Conservation (phyloP, 2,888 invertebrate species). For the Coremacera marginata region DNA sequence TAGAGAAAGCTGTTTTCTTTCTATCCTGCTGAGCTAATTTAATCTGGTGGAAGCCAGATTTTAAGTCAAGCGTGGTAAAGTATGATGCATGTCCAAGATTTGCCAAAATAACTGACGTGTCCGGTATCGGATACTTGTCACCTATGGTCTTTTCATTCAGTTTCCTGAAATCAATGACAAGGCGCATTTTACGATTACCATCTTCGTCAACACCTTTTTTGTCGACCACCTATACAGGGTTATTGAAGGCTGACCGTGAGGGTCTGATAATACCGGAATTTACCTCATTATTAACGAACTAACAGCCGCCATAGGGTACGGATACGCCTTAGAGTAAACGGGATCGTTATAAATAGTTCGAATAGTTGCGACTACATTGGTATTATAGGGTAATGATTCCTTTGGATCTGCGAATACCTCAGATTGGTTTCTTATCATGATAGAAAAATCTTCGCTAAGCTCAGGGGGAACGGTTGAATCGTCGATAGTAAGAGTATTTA, state of each 20-base stretch:
- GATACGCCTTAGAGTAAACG: constrained; percentile 24
- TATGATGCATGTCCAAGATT: not conserved
- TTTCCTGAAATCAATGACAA: not conserved
- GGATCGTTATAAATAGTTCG: constrained; percentile 32
- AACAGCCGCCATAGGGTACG: constrained; percentile 18
- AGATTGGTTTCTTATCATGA: constrained; percentile 9
- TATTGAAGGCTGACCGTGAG: not conserved
- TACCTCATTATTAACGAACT: no score
- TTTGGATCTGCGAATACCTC: not conserved
- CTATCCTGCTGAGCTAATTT: not conserved
- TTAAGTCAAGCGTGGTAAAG: constrained; percentile 7
- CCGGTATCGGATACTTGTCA: not conserved
- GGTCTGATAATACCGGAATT: no score
- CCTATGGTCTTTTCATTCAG: not conserved
- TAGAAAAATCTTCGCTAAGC: not conserved
- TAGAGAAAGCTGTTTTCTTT: no score
- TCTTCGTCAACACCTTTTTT: no score
- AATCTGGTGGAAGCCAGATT: constrained; percentile 36
- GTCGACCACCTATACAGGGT: no score
- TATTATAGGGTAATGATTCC: constrained; percentile 8
- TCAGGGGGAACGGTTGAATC: constrained; percentile 28
- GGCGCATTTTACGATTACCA: no score
- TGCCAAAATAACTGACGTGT: not conserved
- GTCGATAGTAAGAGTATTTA: not conserved
- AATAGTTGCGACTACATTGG: constrained; percentile 39